Base-by-base conservation (phyloP, 1,140 invertebrate genomes). In the Zaprionus ghesquierei region DNA sequence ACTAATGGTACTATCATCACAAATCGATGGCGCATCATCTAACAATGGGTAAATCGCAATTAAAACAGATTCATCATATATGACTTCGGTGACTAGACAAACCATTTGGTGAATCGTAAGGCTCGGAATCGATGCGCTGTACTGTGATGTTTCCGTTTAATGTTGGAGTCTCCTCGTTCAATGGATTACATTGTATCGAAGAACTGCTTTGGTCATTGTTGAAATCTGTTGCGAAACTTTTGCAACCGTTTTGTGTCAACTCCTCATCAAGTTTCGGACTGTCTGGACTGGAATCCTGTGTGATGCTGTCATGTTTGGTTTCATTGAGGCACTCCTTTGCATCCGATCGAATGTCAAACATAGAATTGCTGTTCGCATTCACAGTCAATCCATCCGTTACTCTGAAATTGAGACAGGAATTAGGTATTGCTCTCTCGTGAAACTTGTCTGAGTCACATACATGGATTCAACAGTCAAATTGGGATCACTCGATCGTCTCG, bases 401-500 rank as follows among this genome's bases (percentile, higher is more conserved):
- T 69, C 77, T 87, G 38, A 12, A 75, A 65, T 22, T 12, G 22
- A 35, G 38, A 12, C 2, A 18, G n/a, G n/a, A n/a, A n/a, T 35
- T 3, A 10, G 22, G 8, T 44, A 10, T 10, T 18, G 15, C 18
- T 20, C 18, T 4, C 10, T 0, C 4, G 13, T 18, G 4, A 9
- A 18, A 44, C 25, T 31, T 9, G 4, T 20, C 1, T 25, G 18
- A 18, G 9, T 35, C 33, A 66, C 92, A 92, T 79, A 94, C 94
- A 93, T 93, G 41, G 93, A 86, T 90, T 96, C 95, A 20, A 95
- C 93, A 22, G 94, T 94, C 75, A 97, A 94, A 91, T 94, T 97
- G 15, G 97, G 96, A 92, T 97, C 96, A 90, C 96, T 97, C 33
- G 94, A 95, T 61, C 96, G 93, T 53, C 97, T 92, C 65, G 95